Evolutionary conservation across 2,797 vertebrate species (phyloP).

Genomic region (Pipistrellus nathusii): DNA sequence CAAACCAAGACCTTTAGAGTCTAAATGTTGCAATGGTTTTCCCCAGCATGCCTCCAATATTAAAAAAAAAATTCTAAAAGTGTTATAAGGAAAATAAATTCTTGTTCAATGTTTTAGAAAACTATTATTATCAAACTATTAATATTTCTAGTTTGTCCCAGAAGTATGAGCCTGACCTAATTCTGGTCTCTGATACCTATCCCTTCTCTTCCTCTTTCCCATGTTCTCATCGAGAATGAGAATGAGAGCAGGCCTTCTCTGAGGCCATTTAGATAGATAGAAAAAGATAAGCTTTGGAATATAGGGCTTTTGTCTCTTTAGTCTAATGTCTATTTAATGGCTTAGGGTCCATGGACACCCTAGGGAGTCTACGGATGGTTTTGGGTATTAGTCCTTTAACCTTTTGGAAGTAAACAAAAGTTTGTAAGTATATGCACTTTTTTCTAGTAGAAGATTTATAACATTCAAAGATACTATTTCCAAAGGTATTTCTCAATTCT

Average conservation of each 20-base stretch:
- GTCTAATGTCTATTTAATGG: not conserved
- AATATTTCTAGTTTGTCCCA: not conserved
- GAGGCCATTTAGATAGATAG: not conserved
- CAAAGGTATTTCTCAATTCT: not conserved
- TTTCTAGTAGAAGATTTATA: not conserved
- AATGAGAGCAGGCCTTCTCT: not conserved
- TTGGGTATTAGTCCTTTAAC: not conserved
- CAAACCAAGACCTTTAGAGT: not conserved
- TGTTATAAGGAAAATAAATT: conserved; percentile 34
- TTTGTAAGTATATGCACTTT: conserved; percentile 11
- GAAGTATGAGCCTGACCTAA: not conserved
- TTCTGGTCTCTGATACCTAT: not conserved
- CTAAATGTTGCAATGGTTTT: not conserved
- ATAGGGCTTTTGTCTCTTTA: not conserved
- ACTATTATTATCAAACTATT: not conserved
- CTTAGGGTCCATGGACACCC: not conserved
- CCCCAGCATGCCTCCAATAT: not conserved
- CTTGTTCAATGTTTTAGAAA: conserved; percentile 29
- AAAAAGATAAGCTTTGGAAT: not conserved
- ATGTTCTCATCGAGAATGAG: not conserved
- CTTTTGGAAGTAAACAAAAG: not conserved
- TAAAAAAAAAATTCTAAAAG: not conserved
- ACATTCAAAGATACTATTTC: not conserved
- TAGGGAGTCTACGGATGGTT: not conserved
- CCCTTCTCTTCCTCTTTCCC: not conserved